Conservation (phyloP, 2,888 invertebrate genomes). For the Hoplodrina ambigua region DNA sequence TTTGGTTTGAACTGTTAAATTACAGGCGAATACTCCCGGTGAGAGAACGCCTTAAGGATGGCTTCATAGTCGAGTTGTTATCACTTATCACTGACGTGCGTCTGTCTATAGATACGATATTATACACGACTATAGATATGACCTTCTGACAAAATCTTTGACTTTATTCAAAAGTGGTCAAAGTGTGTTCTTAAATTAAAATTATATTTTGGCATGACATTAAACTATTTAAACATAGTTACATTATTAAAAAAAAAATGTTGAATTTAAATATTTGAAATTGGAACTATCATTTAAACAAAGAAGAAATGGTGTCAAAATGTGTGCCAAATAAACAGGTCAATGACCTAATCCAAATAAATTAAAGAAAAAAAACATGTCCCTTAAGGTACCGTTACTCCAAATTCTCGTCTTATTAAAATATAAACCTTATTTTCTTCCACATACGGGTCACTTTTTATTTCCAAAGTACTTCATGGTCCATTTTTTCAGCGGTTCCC, state of each 20-base stretch:
- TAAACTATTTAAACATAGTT: neutral
- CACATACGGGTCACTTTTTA: constrained; percentile 69
- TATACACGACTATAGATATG: too few relatives aligned
- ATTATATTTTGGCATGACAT: neutral
- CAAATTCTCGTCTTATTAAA: constrained; percentile 5
- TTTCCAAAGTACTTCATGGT: constrained; percentile 64
- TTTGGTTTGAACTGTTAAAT: too few relatives aligned
- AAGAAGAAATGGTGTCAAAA: constrained; percentile 55
- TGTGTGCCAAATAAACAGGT: constrained; percentile 68
- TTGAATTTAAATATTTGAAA: neutral
- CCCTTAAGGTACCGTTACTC: constrained; percentile 68
- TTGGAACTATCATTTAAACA: constrained; percentile 4
- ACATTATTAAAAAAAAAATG: too few relatives aligned
- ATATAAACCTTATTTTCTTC: constrained; percentile 57
- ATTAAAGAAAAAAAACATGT: constrained; percentile 71
- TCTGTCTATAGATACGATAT: too few relatives aligned
- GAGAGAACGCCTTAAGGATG: too few relatives aligned
- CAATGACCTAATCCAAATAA: constrained; percentile 71
- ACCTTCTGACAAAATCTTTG: too few relatives aligned
- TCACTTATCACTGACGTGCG: too few relatives aligned
- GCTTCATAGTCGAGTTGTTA: too few relatives aligned
- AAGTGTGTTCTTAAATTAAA: neutral
- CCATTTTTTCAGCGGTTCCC: constrained; percentile 85
- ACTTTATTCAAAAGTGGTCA: too few relatives aligned
- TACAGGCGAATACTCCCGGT: too few relatives aligned